Percentiles rank a stretch among this genome's conserved stretches.
These are phyloP conservation scores for Tetramorium alpestre DNA, from an alignment of 1,140 invertebrate genomes.

Conservation along the genomic window DNA sequence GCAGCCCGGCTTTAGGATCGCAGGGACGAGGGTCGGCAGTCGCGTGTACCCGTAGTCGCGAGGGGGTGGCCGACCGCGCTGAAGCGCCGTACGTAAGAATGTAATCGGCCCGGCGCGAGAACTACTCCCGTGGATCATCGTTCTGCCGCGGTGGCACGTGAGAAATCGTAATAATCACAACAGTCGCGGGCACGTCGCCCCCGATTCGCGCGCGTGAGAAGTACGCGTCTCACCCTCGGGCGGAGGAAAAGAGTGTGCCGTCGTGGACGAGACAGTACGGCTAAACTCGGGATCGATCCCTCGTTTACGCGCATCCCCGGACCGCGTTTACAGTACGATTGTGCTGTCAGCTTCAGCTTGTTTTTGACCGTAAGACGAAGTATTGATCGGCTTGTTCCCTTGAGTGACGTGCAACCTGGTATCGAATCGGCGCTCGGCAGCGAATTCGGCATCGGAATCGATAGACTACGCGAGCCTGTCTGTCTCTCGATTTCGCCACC, in stretches of 20 bases:
- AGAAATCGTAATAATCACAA: slow-evolving; percentile 42
- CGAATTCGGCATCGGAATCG: slow-evolving; percentile 7
- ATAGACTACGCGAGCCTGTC: slow-evolving; percentile 19
- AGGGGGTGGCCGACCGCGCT: slow-evolving; percentile 55
- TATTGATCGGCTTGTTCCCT: slow-evolving; percentile 49
- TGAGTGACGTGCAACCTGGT: slow-evolving; percentile 10
- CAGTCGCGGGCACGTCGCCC: slow-evolving; percentile 48
- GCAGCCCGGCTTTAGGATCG: slow-evolving; percentile 46
- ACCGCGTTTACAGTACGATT: slow-evolving; percentile 7
- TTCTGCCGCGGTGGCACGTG: slow-evolving; percentile 42
- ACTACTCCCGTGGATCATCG: slow-evolving; percentile 16
- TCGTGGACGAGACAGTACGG: not conserved
- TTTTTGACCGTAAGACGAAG: slow-evolving; percentile 35
- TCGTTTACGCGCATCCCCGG: not conserved
- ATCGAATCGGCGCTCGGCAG: slow-evolving; percentile 4
- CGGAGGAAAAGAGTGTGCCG: not conserved
- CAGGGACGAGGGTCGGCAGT: slow-evolving; percentile 72
- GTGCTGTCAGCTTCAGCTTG: not conserved
- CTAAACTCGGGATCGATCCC: slow-evolving; percentile 2
- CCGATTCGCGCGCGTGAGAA: not conserved
- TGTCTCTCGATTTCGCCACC: not conserved
- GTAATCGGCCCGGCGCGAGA: slow-evolving; percentile 60
- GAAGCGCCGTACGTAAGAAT: slow-evolving; percentile 58
- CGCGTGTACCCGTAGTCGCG: slow-evolving; percentile 77
- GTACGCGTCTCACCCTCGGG: not conserved